Base-by-base conservation (phyloP, 1,140 invertebrate species). In the Drosophila tani region DNA sequence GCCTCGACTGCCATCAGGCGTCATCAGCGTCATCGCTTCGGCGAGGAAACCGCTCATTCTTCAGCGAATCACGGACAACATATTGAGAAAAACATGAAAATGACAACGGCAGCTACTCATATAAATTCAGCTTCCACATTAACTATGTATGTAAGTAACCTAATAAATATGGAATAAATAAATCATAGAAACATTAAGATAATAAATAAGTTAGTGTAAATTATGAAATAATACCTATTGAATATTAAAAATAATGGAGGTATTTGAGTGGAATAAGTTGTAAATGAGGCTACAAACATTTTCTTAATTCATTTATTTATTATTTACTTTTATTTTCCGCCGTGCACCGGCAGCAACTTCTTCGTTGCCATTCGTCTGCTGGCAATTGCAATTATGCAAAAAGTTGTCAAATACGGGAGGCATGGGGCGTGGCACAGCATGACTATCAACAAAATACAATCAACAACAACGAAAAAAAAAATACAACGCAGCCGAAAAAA, bases 401-500 rank as follows among this genome's bases (percentile, higher is more conserved):
- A 87, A 87, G 81, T 88, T 88, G 84, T 88, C 84, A 88, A 88
- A 88, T 88, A 60, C 66, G 47, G 59, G 60, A 60, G 66, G 49
- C 53, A 53, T 9, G 41, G 40, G 76, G 79, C 76, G 83, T 78
- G 79, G 50, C 55, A 14, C 38, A 59, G 57, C 80, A 69, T 86
- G 82, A 80, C 83, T 87, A 87, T 80, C 83, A 87, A 62, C 83
- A 67, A 86, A 86, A 82, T 82, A 76, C 53, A 79, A 87, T 87
- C 77, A 77, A 55, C 58, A 81, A 64, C 49, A 81, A 78, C n/a
- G n/a, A 19, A 32, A 66, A 53, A 56, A 41, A 56, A 40, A 19
- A 35, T 11, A 4, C 32, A 35, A 35, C 3, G 21, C 24, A 41
- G 15, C 9, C 35, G 32, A 51, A 79, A 15, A 69, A 77, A 67